phyloP scores from a whole-genome alignment of 2,888 invertebrate species.

The Oconnorella tubifera region DNA sequence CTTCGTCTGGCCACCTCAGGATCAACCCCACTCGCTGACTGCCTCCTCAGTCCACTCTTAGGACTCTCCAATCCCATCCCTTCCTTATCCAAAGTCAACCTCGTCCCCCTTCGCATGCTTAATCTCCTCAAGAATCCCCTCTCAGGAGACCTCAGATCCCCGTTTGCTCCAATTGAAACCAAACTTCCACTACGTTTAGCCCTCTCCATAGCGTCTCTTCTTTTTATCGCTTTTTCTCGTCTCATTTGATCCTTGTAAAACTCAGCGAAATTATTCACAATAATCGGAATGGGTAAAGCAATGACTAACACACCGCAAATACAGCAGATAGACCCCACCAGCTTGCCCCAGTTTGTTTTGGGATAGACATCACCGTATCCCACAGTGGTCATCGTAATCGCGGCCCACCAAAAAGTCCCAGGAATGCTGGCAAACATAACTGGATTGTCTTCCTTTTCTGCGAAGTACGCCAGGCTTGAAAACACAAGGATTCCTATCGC shows the following conservation, averaged over 20 bases:
- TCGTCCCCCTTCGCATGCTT: no score
- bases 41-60: no score
- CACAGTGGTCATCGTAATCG: constrained; percentile 73
- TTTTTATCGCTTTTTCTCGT: constrained; percentile 94
- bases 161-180: neutral
- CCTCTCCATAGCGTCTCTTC: constrained; percentile 92
- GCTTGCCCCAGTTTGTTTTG: constrained; percentile 95
- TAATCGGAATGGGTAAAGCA: constrained; percentile 99
- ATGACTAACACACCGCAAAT: constrained; percentile 99
- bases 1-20: no score
- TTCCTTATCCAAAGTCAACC: no score
- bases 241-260: constrained; percentile 99
- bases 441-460: constrained; percentile 94
- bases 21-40: no score
- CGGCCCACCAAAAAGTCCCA: constrained; percentile 99
- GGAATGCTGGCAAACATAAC: constrained; percentile 98
- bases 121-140: no score
- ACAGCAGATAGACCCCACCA: constrained; percentile 99
- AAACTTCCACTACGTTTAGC: constrained; percentile 82
- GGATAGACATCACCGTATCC: constrained; percentile 99
- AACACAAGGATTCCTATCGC: constrained; percentile 99
- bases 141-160: neutral
- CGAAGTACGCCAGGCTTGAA: constrained; percentile 97
- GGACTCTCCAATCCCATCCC: no score
- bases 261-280: constrained; percentile 99